Evolutionary conservation across 2,113 vertebrate species (phyloP).

Genomic region (Coptodon bakossiorum): DNA sequence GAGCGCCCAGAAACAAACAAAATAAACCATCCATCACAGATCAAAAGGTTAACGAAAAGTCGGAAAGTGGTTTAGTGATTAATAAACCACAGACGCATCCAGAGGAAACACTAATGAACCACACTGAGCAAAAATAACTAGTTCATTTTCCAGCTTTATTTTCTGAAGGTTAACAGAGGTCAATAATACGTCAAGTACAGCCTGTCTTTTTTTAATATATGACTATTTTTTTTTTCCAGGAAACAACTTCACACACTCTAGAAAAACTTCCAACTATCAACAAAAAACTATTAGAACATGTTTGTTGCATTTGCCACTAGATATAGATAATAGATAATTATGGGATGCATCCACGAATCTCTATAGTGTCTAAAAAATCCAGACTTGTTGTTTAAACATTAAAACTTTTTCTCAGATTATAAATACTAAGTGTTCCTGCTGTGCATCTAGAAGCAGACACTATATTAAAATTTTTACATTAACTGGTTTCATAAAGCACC

Average conservation of each 20-base stretch:
- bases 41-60: constrained; percentile 8
- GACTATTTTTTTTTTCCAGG: not conserved
- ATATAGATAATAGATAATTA: not conserved
- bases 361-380: not conserved
- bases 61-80: constrained; percentile 13
- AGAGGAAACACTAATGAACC: constrained; percentile 8
- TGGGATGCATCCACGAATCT: not conserved
- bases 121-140: not conserved
- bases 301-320: not conserved
- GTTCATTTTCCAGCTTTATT: not conserved
- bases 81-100: constrained; percentile 16
- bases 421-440: not conserved
- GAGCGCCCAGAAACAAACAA: not conserved
- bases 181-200: not conserved
- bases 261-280: not conserved
- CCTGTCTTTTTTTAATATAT: not conserved
- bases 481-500: not conserved
- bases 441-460: not conserved
- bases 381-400: not conserved
- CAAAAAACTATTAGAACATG: not conserved
- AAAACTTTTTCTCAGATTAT: not conserved
- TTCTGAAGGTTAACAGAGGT: not conserved
- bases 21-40: constrained; percentile 35
- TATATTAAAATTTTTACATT: not conserved
- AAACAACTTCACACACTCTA: not conserved